Base-by-base conservation (phyloP, 2,113 vertebrate genomes). In the Pithys albifrons region DNA sequence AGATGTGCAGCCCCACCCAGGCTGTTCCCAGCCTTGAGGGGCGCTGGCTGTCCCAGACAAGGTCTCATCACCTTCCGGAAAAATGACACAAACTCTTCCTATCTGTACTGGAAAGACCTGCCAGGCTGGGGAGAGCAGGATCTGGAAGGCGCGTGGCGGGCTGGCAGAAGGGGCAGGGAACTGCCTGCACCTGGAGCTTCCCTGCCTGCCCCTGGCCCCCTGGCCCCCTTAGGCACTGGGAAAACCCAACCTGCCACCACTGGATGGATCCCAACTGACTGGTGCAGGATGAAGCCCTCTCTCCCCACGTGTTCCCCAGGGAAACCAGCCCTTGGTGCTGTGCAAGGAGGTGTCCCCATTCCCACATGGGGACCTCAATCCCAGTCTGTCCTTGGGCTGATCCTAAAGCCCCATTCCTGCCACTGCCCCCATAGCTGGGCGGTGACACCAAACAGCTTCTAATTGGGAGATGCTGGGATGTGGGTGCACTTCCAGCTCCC, bases 21-120 rank as follows among this genome's bases (percentile, higher is more conserved):
- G 95, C 66, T 41, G 78, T 54, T 49, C 92, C 27, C 74, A 75
- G 92, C 74, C 92, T 69, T 16, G 1, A 88, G 92, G n/a, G 0
- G 49, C 0, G 27, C 93, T 85, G 70, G 2, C 66, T 79, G 81
- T 59, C 90, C 62, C 88, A 96, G 95, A 95, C 88, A 1, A 90
- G 71, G 88, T 73, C 95, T 97, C 95, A 72, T 76, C 10, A 0
- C 58, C 93, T 89, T 70, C 95, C 73, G 14, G 62, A 72, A 72
- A 84, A 88, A 96, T 94, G 95, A 95, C 95, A 96, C 92, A 71
- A 97, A 90, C 90, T 43, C 93, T 93, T 94, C 90, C 92, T 95
- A 93, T 96, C 92, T 85, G 45, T 82, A 90, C 95, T 2, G 88
- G 95, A 91, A 93, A 96, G 92, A 96, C 96, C 95, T 97, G 96